These are phyloP conservation scores for Orthosia cruda DNA, from an alignment of 2,888 invertebrate species.

Conservation along the genomic window DNA sequence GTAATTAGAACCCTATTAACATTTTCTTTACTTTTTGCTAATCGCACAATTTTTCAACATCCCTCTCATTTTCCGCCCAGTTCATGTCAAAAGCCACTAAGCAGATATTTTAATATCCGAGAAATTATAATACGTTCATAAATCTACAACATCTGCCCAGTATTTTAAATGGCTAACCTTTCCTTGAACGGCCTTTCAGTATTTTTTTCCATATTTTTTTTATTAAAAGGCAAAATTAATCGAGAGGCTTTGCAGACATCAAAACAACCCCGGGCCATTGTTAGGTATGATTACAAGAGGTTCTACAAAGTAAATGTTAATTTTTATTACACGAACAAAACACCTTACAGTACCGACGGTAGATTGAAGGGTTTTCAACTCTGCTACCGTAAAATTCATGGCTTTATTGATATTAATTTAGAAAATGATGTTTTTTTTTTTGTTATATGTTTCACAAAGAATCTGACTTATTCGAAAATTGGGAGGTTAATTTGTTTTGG, in stretches of 20 bases:
- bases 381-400: constrained; percentile 64
- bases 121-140: constrained; percentile 73
- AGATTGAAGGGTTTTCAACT: constrained; percentile 72
- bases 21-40: constrained; percentile 66
- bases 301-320: constrained; percentile 89
- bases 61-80: constrained; percentile 68
- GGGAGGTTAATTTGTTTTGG: constrained; percentile 39
- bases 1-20: constrained; percentile 64
- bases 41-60: constrained; percentile 65
- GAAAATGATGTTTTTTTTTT: constrained; percentile 40
- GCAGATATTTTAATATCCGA: constrained; percentile 72
- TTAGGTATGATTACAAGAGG: constrained; percentile 88
- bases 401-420: constrained; percentile 68
- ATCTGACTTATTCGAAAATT: constrained; percentile 31
- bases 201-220: constrained; percentile 82
- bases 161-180: constrained; percentile 81
- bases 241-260: constrained; percentile 88
- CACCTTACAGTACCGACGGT: constrained; percentile 80
- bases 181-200: constrained; percentile 73
- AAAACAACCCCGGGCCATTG: constrained; percentile 89
- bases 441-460: constrained; percentile 32
- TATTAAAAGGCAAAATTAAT: constrained; percentile 88
- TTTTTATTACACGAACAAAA: constrained; percentile 87
- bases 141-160: constrained; percentile 78
- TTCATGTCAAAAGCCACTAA: constrained; percentile 72